Percentiles rank a stretch among this genome's conserved stretches.
Conservation (phyloP, 2,113 vertebrate species). For the Ascaphus truei region DNA sequence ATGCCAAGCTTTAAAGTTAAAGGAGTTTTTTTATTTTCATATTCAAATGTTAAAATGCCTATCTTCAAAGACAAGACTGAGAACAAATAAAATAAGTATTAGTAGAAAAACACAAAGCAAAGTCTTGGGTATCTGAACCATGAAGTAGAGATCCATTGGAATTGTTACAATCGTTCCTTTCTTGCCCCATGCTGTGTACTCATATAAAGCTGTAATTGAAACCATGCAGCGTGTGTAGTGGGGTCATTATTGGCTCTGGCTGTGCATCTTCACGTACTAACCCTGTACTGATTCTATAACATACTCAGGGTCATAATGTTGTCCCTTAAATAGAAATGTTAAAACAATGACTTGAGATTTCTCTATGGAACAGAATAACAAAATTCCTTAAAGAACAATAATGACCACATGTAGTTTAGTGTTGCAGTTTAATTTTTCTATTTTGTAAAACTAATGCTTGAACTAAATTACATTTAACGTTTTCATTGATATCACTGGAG, state of each 20-base stretch:
- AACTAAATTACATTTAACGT: no score
- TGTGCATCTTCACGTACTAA: constrained; percentile 42
- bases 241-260: constrained; percentile 50
- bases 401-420: constrained; percentile 23
- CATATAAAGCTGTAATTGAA: constrained; percentile 61
- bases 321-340: constrained; percentile 42
- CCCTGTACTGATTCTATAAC: constrained; percentile 45
- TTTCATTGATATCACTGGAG: no score
- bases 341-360: constrained; percentile 24
- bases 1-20: constrained; percentile 37
- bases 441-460: no score
- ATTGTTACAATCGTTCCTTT: constrained; percentile 46
- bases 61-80: constrained; percentile 43
- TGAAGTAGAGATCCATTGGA: constrained; percentile 50
- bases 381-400: constrained; percentile 28
- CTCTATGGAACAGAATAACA: constrained; percentile 40
- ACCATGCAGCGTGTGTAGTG: constrained; percentile 49
- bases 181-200: constrained; percentile 58
- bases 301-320: constrained; percentile 47
- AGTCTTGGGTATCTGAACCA: constrained; percentile 47
- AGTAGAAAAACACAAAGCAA: constrained; percentile 45
- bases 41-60: constrained; percentile 45
- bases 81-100: constrained; percentile 49
- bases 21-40: constrained; percentile 40
- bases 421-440: no score